phyloP scores from a whole-genome alignment of 2,797 vertebrate species.

The Hyperoplus immaculatus region DNA sequence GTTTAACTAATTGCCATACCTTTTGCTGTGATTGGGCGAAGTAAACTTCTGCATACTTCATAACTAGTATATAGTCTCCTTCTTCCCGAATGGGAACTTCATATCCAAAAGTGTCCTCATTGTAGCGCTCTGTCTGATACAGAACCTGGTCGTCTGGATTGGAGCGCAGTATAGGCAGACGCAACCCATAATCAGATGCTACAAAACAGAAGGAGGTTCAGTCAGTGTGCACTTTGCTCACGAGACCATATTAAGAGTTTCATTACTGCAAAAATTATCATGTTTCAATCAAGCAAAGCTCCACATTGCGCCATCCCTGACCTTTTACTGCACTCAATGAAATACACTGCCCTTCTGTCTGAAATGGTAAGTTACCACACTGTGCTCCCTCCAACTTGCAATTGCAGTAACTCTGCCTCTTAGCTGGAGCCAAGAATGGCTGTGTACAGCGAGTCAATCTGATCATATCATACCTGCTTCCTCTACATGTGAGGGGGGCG shows the following conservation, averaged over 20 bases:
- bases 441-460: conserved; percentile 14
- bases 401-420: conserved; percentile 4
- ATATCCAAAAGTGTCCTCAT: conserved; percentile 97
- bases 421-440: conserved; percentile 13
- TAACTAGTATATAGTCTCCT: conserved; percentile 96
- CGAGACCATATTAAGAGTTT: conserved; percentile 10
- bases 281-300: conserved; percentile 16
- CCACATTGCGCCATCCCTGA: conserved; percentile 17
- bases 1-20: conserved; percentile 78
- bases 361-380: conserved; percentile 21
- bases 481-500: conserved; percentile 62
- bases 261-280: conserved; percentile 6
- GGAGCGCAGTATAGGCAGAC: conserved; percentile 95
- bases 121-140: conserved; percentile 98
- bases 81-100: conserved; percentile 96
- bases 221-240: conserved; percentile 18
- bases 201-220: conserved; percentile 21
- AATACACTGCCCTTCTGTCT: conserved; percentile 13
- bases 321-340: conserved; percentile 34
- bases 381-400: conserved; percentile 1
- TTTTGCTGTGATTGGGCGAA: conserved; percentile 99
- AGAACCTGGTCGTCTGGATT: conserved; percentile 96
- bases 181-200: conserved; percentile 99
- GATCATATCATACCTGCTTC: conserved; percentile 67
- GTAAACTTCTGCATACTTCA: conserved; percentile 99